Percentiles rank a stretch among this genome's conserved stretches.
Conservation (phyloP, 2,888 invertebrate species). For the Drosophila pseudotakahashii region DNA sequence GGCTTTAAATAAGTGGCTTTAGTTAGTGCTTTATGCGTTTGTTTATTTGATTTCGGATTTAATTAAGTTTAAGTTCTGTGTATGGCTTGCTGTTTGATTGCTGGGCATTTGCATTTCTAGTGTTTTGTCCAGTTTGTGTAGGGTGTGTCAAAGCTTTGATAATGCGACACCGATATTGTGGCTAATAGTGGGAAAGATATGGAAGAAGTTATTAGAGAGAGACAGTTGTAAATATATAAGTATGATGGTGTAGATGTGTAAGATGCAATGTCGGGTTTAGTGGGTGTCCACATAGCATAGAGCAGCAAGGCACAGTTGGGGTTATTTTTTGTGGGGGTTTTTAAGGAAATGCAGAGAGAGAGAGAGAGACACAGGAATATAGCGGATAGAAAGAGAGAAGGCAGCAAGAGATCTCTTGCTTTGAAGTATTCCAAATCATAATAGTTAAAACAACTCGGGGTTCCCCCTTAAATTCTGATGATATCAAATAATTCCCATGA, state of each 20-base stretch:
- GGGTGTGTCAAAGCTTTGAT: constrained; percentile 84
- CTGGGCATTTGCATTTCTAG: constrained; percentile 51
- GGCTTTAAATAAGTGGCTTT: constrained; percentile 41
- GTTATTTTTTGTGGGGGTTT: constrained; percentile 10
- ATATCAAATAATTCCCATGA: background rate
- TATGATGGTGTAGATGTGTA: constrained; percentile 1
- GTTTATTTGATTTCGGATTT: constrained; percentile 21
- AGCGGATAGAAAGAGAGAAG: constrained; percentile 20
- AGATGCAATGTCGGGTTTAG: constrained; percentile 26
- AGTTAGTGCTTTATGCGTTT: constrained; percentile 28
- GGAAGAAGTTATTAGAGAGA: constrained; percentile 63
- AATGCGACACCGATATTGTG: constrained; percentile 84
- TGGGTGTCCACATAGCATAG: constrained; percentile 33
- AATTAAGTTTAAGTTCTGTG: constrained; percentile 46
- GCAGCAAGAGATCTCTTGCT: constrained; percentile 5
- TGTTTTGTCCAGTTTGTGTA: constrained; percentile 83
- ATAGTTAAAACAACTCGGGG: background rate
- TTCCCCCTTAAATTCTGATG: background rate
- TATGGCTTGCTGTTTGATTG: constrained; percentile 8
- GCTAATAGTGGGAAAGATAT: constrained; percentile 78
- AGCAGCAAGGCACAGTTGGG: constrained; percentile 46
- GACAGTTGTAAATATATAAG: constrained; percentile 19
- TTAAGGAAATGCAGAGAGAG: constrained; percentile 23
- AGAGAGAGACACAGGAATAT: constrained; percentile 20
- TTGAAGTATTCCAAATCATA: constrained; percentile 16